Conservation (phyloP, 2,113 vertebrate genomes). For the Ctenomys sociabilis region DNA sequence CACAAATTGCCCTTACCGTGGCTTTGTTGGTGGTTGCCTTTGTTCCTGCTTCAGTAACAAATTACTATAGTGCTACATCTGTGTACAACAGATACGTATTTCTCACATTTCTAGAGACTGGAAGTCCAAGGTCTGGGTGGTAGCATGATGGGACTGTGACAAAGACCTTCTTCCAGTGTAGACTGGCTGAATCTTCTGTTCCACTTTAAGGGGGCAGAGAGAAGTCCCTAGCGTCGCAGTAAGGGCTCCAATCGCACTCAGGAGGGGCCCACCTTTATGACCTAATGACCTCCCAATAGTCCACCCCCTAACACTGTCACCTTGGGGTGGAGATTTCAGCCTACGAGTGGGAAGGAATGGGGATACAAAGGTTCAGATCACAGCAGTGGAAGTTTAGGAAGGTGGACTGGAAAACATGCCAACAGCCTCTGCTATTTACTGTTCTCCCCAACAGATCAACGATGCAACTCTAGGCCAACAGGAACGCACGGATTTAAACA, state of each 20-base stretch:
- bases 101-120: not conserved
- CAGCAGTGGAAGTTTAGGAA: too few species aligned
- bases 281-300: not conserved
- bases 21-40: not conserved
- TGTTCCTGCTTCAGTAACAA: not conserved
- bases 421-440: not conserved
- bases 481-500: constrained; percentile 15
- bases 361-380: not conserved
- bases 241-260: not conserved
- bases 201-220: not conserved
- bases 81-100: not conserved
- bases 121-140: not conserved
- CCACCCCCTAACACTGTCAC: not conserved
- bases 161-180: not conserved
- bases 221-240: not conserved
- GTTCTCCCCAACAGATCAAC: constrained; percentile 1
- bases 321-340: not conserved
- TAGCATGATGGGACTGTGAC: not conserved
- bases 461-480: accelerated
- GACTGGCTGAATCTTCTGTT: not conserved
- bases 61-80: not conserved
- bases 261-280: not conserved
- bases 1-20: not conserved
- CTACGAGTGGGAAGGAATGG: not conserved
- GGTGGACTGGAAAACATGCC: not conserved